Percentiles rank a stretch among this genome's conserved stretches.
Evolutionary conservation across 2,797 vertebrate genomes (phyloP).

Genomic region (Micropoecilia bifurca): DNA sequence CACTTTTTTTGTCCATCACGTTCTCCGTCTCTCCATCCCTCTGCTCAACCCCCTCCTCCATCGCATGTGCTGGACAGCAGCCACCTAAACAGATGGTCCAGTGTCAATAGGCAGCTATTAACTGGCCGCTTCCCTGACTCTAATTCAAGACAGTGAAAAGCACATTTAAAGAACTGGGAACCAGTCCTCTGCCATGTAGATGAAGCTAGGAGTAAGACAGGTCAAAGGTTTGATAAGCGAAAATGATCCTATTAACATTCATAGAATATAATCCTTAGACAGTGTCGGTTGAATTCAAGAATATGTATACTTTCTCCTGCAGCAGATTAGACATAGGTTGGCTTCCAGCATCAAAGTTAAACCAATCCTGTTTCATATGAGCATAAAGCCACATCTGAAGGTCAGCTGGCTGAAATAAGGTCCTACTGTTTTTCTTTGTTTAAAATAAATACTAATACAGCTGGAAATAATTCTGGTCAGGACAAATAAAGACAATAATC

Average conservation of each 20-base stretch:
- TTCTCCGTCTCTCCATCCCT: slow-evolving; percentile 43
- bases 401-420: background rate
- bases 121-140: slow-evolving; percentile 87
- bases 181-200: slow-evolving; percentile 50
- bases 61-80: slow-evolving; percentile 78
- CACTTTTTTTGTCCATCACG: slow-evolving; percentile 45
- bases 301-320: slow-evolving; percentile 16
- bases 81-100: slow-evolving; percentile 92
- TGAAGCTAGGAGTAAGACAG: slow-evolving; percentile 33
- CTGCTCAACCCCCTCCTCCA: slow-evolving; percentile 31
- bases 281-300: slow-evolving; percentile 12
- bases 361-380: background rate
- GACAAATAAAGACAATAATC: background rate
- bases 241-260: background rate
- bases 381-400: background rate
- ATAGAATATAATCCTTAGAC: background rate
- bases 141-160: slow-evolving; percentile 81
- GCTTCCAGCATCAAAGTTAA: background rate
- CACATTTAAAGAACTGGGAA: slow-evolving; percentile 71
- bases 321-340: background rate
- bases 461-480: background rate
- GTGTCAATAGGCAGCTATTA: slow-evolving; percentile 95
- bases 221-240: background rate
- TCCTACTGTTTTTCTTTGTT: background rate
- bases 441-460: background rate